These are phyloP conservation scores for Psilopsiagon aymara DNA, from an alignment of 2,113 vertebrate species.

Conservation along the genomic window DNA sequence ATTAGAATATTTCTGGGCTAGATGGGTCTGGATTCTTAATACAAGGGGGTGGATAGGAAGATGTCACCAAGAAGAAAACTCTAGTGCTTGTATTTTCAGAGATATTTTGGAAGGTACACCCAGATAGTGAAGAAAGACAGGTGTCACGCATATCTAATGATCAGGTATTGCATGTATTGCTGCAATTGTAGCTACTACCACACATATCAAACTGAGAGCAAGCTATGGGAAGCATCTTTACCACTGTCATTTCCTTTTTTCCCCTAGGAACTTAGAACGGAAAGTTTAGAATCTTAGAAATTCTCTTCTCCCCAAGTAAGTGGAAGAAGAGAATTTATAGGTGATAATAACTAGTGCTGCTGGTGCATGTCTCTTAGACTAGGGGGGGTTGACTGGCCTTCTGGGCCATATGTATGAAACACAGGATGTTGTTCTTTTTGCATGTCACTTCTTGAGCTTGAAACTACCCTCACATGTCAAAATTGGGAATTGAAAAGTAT, in stretches of 20 bases:
- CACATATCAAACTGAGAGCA: neutral
- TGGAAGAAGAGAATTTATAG: neutral
- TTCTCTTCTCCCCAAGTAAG: neutral
- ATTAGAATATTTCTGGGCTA: neutral
- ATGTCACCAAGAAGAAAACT: neutral
- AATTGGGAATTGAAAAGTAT: neutral
- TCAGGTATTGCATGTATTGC: neutral
- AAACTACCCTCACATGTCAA: neutral
- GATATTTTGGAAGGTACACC: neutral
- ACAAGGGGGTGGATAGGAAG: neutral
- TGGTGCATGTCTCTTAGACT: neutral
- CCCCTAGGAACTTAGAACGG: neutral
- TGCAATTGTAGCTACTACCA: neutral
- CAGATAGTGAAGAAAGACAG: neutral
- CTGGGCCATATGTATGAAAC: neutral
- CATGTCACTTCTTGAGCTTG: neutral
- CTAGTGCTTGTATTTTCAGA: neutral
- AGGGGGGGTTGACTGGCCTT: accelerated
- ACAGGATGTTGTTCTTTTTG: neutral
- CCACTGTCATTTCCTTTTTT: neutral
- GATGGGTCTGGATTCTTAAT: neutral
- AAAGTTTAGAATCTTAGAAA: neutral
- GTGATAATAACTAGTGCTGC: neutral
- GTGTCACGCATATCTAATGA: neutral
- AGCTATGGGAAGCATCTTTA: neutral